Evolutionary conservation across 2,113 vertebrate species (phyloP), one percentile per base, ranked within the genome.

Genomic region (Verasper variegatus): DNA sequence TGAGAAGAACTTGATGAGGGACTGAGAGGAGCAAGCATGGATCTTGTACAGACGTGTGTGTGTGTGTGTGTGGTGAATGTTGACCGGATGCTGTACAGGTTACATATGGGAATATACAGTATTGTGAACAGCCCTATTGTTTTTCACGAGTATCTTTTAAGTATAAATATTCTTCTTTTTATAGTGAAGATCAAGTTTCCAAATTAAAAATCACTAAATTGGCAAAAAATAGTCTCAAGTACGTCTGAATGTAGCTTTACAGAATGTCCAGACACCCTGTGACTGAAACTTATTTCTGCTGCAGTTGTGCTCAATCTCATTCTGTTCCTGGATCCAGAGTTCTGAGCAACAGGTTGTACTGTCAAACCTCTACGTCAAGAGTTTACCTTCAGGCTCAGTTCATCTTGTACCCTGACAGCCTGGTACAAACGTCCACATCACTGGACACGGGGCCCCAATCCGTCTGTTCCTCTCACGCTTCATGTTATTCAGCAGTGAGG

Each of bases 1-100:
- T 31, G 54, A 81, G 63, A 72, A 49, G 71, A 68, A 77, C 66
- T 58, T 49, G 65, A 57, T 4, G 7, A 64, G 61, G 31, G 62
- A 40, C 35, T 45, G 57, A n/a, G 66, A 68, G 9, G 35, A 66
- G 21, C 67, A 61, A 62, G 76, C 56, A 63, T 68, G 59, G 58
- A 20, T 77, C 40, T 20, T 31, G 51, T 70, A 68, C 58, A 35
- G 63, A 54, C 69, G 35, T 37, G 45, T 42, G 64, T 7, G 10
- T 82, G 56, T 72, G 35, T 31, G 27, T 31, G 26, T 31, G 27
- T 31, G 27, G 31, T 35, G 31, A 35, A 35, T 35, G 31, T 69
- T 31, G 27, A 31, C 27, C 27, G 27, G 27, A 31, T 31, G 27
- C 27, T 31, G 4, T 31, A 31, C 27, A 31, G 27, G 27, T 31